Evolutionary conservation across 2,797 vertebrate genomes (phyloP).

Genomic region (Fringilla coelebs): DNA sequence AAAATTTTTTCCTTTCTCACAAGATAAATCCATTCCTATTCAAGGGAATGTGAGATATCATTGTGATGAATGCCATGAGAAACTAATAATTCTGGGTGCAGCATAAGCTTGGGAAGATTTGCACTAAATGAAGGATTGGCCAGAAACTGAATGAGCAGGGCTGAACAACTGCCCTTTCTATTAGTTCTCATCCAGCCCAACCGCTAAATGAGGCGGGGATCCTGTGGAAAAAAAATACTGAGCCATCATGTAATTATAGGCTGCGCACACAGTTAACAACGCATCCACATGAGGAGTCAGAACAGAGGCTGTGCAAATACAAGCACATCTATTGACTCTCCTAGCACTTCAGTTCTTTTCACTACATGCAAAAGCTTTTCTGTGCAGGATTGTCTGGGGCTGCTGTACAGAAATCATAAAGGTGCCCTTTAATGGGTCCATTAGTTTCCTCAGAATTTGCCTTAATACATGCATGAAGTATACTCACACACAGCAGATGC

Average conservation of each 20-base stretch:
- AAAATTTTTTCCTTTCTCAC: not conserved
- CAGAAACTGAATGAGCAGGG: not conserved
- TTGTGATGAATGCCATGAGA: not conserved
- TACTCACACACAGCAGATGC: not conserved
- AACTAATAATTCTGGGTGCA: not conserved
- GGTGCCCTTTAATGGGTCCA: not conserved
- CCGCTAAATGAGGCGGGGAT: not conserved
- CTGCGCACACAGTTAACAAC: accelerated
- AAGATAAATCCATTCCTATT: not conserved
- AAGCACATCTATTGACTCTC: not conserved
- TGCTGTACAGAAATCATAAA: not conserved
- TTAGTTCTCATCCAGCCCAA: not conserved
- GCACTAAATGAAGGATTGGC: not conserved
- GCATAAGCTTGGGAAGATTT: not conserved
- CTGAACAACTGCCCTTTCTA: not conserved
- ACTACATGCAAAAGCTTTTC: not conserved
- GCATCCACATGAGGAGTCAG: not conserved
- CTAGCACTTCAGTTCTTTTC: not conserved
- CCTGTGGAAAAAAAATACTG: not conserved
- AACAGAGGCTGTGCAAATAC: not conserved
- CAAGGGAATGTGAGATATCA: not conserved
- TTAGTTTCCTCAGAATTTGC: not conserved
- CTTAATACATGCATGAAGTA: not conserved
- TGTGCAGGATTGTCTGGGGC: not conserved
- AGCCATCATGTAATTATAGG: not conserved